Conservation (phyloP, 2,888 invertebrate genomes). For the Lypha dubia region DNA sequence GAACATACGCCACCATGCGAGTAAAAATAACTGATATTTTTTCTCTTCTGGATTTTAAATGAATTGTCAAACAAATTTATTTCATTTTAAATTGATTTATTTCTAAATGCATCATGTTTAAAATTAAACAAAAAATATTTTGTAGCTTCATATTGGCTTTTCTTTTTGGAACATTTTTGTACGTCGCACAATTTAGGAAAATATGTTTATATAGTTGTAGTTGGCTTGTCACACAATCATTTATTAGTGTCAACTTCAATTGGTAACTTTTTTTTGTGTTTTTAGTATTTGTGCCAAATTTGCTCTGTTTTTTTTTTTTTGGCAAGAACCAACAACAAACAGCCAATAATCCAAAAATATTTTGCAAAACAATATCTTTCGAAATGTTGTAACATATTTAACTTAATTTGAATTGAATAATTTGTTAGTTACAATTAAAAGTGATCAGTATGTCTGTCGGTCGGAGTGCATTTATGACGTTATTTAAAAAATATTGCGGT, state of each 20-base stretch:
- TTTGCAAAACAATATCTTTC: background rate
- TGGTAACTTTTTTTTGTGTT: no score
- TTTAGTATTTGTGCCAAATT: background rate
- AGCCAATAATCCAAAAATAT: background rate
- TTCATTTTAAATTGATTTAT: background rate
- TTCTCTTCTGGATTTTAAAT: background rate
- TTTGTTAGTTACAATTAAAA: background rate
- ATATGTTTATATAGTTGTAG: background rate
- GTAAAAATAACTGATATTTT: background rate
- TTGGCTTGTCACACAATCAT: background rate
- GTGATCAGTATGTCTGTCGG: no score
- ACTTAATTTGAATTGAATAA: background rate
- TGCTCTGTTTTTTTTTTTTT: no score
- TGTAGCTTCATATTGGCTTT: background rate
- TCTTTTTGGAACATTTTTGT: background rate
- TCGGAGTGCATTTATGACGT: no score
- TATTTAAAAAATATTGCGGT: no score
- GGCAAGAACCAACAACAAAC: background rate
- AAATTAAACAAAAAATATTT: background rate
- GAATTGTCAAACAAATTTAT: background rate
- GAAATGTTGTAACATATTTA: background rate
- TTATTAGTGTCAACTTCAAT: conserved; percentile 27
- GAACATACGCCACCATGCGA: background rate
- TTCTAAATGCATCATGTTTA: background rate
- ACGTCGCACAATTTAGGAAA: background rate